Percentiles rank a stretch among this genome's conserved stretches.
These are phyloP conservation scores for Agrypnus murinus DNA, from an alignment of 2,888 invertebrate species.

Conservation along the genomic window DNA sequence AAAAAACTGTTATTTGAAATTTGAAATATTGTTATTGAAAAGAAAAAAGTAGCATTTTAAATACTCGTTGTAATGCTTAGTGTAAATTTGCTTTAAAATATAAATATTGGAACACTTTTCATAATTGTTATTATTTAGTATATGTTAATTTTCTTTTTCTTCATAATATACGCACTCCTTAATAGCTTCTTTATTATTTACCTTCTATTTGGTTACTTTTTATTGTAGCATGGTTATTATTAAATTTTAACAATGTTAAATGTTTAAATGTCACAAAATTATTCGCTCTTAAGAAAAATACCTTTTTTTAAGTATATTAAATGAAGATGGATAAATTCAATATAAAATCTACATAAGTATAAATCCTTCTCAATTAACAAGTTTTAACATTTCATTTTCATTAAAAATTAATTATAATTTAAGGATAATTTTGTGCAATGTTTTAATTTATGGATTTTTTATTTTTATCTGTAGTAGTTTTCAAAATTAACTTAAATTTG, in stretches of 20 bases:
- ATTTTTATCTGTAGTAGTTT: too few relatives aligned
- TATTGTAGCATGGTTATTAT: slow-evolving; percentile 46
- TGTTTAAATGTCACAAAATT: too few relatives aligned
- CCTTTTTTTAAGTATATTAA: too few relatives aligned
- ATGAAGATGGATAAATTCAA: too few relatives aligned
- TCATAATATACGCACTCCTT: neutral
- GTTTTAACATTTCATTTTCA: too few relatives aligned
- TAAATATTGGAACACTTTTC: slow-evolving; percentile 63
- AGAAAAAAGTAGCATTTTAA: slow-evolving; percentile 53
- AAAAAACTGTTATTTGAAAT: slow-evolving; percentile 48
- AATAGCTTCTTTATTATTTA: neutral
- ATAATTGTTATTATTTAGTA: slow-evolving; percentile 48
- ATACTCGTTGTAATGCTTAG: slow-evolving; percentile 61
- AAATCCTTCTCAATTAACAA: too few relatives aligned
- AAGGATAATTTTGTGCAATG: too few relatives aligned
- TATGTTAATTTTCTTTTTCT: neutral
- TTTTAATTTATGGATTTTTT: too few relatives aligned
- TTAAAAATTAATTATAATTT: too few relatives aligned
- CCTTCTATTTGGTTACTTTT: slow-evolving; percentile 46
- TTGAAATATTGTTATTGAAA: slow-evolving; percentile 57
- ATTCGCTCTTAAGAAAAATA: too few relatives aligned
- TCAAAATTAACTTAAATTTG: too few relatives aligned
- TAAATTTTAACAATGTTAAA: neutral
- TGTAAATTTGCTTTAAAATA: slow-evolving; percentile 64
- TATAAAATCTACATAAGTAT: too few relatives aligned